Percentiles rank a stretch among this genome's conserved stretches.
These are phyloP conservation scores for Disparrhopalites patrizii DNA, from an alignment of 2,888 invertebrate genomes.

Conservation along the genomic window DNA sequence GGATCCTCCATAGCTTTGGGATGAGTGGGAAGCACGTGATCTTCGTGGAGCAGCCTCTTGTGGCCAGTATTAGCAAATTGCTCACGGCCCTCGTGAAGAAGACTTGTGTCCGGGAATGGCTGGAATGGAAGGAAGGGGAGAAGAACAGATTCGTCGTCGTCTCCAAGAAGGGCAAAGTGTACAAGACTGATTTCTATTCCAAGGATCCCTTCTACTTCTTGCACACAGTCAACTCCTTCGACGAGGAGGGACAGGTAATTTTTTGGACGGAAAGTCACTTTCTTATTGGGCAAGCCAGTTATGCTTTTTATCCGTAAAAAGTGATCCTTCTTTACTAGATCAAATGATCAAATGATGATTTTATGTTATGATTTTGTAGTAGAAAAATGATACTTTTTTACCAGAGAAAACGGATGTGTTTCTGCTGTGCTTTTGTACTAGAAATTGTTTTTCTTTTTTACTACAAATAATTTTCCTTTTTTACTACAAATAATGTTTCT, in stretches of 20 bases:
- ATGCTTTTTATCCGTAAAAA: too few species aligned
- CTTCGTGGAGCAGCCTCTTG: slow-evolving; percentile 33
- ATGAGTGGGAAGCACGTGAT: slow-evolving; percentile 31
- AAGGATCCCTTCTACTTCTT: slow-evolving; percentile 55
- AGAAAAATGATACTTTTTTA: too few species aligned
- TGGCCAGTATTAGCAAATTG: slow-evolving; percentile 12
- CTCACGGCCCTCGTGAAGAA: slow-evolving; percentile 27
- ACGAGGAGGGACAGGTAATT: slow-evolving; percentile 52
- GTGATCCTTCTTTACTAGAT: too few species aligned
- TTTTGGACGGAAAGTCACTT: too few species aligned
- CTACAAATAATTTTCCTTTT: too few species aligned
- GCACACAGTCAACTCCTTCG: slow-evolving; percentile 57
- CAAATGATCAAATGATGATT: too few species aligned
- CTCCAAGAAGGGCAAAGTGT: slow-evolving; percentile 49
- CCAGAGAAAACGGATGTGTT: too few species aligned
- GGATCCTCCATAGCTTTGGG: slow-evolving; percentile 35
- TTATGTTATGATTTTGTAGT: too few species aligned
- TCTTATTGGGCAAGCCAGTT: too few species aligned
- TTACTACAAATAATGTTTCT: too few species aligned
- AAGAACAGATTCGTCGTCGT: slow-evolving; percentile 50
- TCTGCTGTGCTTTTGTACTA: too few species aligned
- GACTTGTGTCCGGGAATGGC: slow-evolving; percentile 26
- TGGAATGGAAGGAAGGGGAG: slow-evolving; percentile 31
- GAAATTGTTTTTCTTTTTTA: too few species aligned
- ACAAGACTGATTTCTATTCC: slow-evolving; percentile 50